Conservation (phyloP, 2,888 invertebrate species). For the Drosophila formosana region DNA sequence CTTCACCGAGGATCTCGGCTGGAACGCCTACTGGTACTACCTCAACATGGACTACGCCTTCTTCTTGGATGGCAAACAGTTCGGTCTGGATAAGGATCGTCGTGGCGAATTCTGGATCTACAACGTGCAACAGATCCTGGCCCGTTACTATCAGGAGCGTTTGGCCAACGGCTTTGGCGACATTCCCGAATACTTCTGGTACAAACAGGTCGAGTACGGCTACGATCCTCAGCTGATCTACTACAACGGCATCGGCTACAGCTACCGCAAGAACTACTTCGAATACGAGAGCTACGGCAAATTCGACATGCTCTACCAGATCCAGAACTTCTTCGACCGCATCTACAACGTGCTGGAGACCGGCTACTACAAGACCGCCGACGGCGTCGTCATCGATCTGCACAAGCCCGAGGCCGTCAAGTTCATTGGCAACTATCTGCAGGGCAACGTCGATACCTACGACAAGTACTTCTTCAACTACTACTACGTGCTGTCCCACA, state of each 20-base stretch:
- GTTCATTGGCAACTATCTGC: slow-evolving; percentile 88
- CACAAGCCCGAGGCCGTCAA: slow-evolving; percentile 88
- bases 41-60: slow-evolving; percentile 88
- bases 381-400: slow-evolving; percentile 87
- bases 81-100: slow-evolving; percentile 86
- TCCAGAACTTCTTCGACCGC: slow-evolving; percentile 84
- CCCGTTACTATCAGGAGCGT: slow-evolving; percentile 90
- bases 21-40: slow-evolving; percentile 89
- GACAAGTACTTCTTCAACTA: slow-evolving; percentile 81
- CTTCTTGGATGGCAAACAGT: slow-evolving; percentile 87
- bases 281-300: slow-evolving; percentile 76
- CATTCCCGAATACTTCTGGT: slow-evolving; percentile 87
- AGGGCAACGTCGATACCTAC: slow-evolving; percentile 86
- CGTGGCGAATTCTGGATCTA: slow-evolving; percentile 89
- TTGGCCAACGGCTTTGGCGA: slow-evolving; percentile 88
- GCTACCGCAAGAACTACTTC: slow-evolving; percentile 86
- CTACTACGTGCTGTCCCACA: slow-evolving; percentile 73
- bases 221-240: slow-evolving; percentile 88
- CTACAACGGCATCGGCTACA: slow-evolving; percentile 88
- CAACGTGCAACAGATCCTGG: slow-evolving; percentile 89
- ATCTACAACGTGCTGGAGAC: slow-evolving; percentile 86
- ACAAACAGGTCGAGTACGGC: slow-evolving; percentile 85
- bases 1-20: slow-evolving; percentile 90
- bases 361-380: slow-evolving; percentile 85
- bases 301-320: slow-evolving; percentile 67